Evolutionary conservation across 2,797 vertebrate genomes (phyloP).

Genomic region (Acanthurus lineatus): DNA sequence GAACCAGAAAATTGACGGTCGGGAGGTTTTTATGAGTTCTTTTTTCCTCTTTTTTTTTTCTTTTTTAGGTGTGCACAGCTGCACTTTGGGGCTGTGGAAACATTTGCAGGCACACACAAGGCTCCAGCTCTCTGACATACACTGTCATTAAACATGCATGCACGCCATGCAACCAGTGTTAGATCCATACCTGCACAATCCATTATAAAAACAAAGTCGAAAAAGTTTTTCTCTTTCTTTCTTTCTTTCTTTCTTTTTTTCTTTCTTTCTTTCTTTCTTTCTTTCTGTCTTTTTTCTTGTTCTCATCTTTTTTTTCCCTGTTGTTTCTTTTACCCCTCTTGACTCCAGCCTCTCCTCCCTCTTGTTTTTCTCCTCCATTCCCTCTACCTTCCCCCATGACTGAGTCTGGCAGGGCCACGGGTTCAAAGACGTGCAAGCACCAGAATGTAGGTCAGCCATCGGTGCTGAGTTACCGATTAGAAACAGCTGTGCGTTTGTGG

Average conservation of each 20-base stretch:
- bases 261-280: too few relatives aligned
- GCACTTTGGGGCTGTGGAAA: conserved; percentile 72
- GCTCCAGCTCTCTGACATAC: conserved; percentile 48
- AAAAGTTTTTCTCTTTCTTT: background rate
- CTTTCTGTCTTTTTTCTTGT: too few relatives aligned
- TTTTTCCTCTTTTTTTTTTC: conserved; percentile 23
- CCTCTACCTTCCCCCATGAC: conserved; percentile 77
- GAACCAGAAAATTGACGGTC: conserved; percentile 57
- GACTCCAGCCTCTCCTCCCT: conserved; percentile 62
- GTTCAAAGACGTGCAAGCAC: conserved; percentile 82
- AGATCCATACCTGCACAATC: conserved; percentile 50
- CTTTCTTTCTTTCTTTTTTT: conserved; percentile 2
- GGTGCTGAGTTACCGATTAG: conserved; percentile 87
- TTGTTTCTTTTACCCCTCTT: conserved; percentile 56
- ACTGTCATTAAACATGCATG: conserved; percentile 60
- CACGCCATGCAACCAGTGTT: conserved; percentile 44
- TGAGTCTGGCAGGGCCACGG: conserved; percentile 78
- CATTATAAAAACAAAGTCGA: background rate
- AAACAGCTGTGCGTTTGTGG: conserved; percentile 87
- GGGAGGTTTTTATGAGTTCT: conserved; percentile 51
- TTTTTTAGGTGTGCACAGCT: conserved; percentile 80
- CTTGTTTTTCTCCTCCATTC: conserved; percentile 76
- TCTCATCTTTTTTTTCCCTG: background rate
- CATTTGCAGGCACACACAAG: conserved; percentile 67
- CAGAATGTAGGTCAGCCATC: conserved; percentile 88